Percentiles rank a stretch among this genome's conserved stretches.
These are phyloP conservation scores for Myzus persicae DNA, from an alignment of 1,140 invertebrate genomes.

Conservation along the genomic window DNA sequence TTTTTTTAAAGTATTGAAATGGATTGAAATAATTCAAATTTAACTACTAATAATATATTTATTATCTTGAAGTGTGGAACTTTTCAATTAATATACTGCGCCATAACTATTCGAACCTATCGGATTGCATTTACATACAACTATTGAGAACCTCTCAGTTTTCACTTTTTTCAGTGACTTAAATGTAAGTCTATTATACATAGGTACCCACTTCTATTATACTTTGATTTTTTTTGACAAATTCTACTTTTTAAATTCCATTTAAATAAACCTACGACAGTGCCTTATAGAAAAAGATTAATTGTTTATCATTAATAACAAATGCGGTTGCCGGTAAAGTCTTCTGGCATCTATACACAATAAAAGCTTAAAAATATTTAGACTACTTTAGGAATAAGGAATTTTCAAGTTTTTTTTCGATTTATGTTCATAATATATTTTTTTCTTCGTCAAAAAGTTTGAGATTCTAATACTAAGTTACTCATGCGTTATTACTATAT, in stretches of 20 bases:
- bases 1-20: not conserved
- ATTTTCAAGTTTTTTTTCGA: not conserved
- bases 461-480: too few species aligned
- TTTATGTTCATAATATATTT: too few species aligned
- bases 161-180: not conserved
- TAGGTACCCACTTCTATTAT: too few species aligned
- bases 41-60: not conserved
- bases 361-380: not conserved
- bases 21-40: not conserved
- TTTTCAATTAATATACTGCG: not conserved
- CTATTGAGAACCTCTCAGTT: not conserved
- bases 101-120: not conserved
- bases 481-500: too few species aligned
- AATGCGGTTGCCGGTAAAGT: not conserved
- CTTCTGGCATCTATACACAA: not conserved
- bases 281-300: not conserved
- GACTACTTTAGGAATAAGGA: not conserved
- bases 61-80: not conserved
- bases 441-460: too few species aligned
- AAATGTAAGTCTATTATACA: not conserved
- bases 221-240: not conserved
- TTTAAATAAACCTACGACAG: not conserved
- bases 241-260: not conserved
- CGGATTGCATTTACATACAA: not conserved
- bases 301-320: not conserved